Evolutionary conservation across 2,113 vertebrate genomes (phyloP).

Genomic region (Aplodontia rufa): DNA sequence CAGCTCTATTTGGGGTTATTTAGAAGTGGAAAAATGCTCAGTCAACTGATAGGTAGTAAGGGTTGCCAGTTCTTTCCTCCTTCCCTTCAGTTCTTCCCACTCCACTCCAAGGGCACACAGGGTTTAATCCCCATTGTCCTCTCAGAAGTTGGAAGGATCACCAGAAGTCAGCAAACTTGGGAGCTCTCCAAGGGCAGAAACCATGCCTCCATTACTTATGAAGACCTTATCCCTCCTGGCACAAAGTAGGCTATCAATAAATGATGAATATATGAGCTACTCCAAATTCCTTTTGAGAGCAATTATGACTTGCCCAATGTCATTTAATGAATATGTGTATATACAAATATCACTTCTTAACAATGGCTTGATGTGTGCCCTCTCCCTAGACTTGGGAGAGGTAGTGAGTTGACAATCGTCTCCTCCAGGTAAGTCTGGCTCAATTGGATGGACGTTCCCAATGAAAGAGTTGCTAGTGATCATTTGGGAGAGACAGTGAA

Average conservation of each 20-base stretch:
- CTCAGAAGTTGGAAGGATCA: constrained; percentile 6
- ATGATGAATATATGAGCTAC: background rate
- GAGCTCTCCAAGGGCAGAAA: background rate
- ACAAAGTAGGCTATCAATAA: constrained; percentile 34
- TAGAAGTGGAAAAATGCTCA: constrained; percentile 1
- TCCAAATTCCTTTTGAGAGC: constrained; percentile 35
- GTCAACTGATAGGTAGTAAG: background rate
- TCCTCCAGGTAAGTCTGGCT: background rate
- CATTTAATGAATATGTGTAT: constrained; percentile 30
- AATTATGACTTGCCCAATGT: background rate
- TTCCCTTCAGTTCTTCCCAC: background rate
- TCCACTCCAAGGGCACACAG: background rate
- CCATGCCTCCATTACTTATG: background rate
- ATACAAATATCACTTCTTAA: constrained; percentile 20
- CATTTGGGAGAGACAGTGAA: background rate
- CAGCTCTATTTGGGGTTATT: background rate
- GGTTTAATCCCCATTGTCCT: background rate
- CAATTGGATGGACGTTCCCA: background rate
- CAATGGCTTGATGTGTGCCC: background rate
- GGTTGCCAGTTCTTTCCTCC: background rate
- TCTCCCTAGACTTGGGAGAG: background rate
- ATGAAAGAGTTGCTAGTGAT: background rate
- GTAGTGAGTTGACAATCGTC: background rate
- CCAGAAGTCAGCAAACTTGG: background rate
- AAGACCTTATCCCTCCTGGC: background rate